phyloP scores from a whole-genome alignment of 2,888 invertebrate genomes.

The Catocala nupta region DNA sequence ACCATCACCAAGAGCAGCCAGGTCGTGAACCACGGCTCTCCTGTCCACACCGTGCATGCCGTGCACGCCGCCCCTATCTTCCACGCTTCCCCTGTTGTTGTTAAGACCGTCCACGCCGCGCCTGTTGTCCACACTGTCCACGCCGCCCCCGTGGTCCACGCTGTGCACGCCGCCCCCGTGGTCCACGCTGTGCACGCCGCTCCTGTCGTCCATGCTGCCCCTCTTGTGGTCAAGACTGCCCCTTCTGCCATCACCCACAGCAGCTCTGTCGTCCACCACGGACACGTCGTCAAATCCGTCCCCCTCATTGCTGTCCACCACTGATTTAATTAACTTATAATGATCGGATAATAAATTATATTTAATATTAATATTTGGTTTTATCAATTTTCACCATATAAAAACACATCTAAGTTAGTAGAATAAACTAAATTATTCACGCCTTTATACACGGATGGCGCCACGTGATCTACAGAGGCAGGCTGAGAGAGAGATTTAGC shows the following conservation, averaged over 20 bases:
- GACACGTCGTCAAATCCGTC: constrained; percentile 74
- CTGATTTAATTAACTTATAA: constrained; percentile 49
- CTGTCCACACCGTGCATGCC: constrained; percentile 64
- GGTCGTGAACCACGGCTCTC: constrained; percentile 79
- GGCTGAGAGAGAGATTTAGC: too few relatives aligned
- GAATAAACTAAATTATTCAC: too few relatives aligned
- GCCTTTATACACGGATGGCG: too few relatives aligned
- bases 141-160: constrained; percentile 72
- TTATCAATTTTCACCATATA: constrained; percentile 2
- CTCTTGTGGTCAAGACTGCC: constrained; percentile 77
- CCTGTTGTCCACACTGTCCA: constrained; percentile 63
- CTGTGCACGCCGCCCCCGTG: constrained; percentile 72
- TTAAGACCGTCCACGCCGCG: constrained; percentile 58
- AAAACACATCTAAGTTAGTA: too few relatives aligned
- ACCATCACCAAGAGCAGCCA: constrained; percentile 83
- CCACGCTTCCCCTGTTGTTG: constrained; percentile 63
- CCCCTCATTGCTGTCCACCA: constrained; percentile 76
- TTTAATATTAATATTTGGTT: constrained; percentile 21
- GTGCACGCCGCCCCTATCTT: constrained; percentile 54
- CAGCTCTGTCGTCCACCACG: constrained; percentile 75
- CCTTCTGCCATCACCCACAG: constrained; percentile 72
- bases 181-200: constrained; percentile 54
- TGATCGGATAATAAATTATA: constrained; percentile 34
- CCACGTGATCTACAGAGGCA: too few relatives aligned
- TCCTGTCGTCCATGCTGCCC: constrained; percentile 50